Percentiles rank a stretch among this genome's conserved stretches.
These are phyloP conservation scores for Megathymus violae DNA, from an alignment of 1,140 invertebrate genomes.

Conservation along the genomic window DNA sequence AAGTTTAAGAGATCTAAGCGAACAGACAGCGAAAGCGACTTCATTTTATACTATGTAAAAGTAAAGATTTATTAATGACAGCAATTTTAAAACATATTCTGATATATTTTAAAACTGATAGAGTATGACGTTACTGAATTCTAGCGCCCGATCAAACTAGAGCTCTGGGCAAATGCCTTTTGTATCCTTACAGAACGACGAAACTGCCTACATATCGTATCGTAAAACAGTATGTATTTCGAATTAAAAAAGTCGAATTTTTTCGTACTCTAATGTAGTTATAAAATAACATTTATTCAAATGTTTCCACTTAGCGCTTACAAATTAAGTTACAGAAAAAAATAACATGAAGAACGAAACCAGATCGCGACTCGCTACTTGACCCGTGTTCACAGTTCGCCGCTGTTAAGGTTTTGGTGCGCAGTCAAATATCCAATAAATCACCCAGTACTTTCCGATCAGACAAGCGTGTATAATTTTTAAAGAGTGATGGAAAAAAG, in stretches of 20 bases:
- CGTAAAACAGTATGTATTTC: background rate
- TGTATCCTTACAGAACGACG: too few relatives aligned
- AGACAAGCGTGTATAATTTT: background rate
- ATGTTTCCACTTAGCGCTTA: slow-evolving; percentile 7
- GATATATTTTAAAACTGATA: too few relatives aligned
- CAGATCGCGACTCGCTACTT: slow-evolving; percentile 2
- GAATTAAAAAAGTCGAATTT: background rate
- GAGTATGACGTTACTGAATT: too few relatives aligned
- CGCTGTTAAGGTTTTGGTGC: background rate
- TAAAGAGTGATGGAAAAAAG: background rate
- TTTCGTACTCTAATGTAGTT: background rate
- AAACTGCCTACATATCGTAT: too few relatives aligned
- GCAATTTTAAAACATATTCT: too few relatives aligned
- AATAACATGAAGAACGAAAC: background rate
- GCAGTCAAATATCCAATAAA: slow-evolving; percentile 7
- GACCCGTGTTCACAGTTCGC: slow-evolving; percentile 10
- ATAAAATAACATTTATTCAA: slow-evolving; percentile 10
- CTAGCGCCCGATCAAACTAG: too few relatives aligned
- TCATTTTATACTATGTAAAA: too few relatives aligned
- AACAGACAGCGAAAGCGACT: too few relatives aligned
- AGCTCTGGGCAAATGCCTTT: too few relatives aligned
- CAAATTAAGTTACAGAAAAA: slow-evolving; percentile 9
- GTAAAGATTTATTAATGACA: too few relatives aligned
- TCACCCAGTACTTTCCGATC: background rate
- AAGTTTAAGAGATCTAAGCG: too few relatives aligned